Conservation (phyloP, 2,113 vertebrate genomes). For the Platichthys flesus region DNA sequence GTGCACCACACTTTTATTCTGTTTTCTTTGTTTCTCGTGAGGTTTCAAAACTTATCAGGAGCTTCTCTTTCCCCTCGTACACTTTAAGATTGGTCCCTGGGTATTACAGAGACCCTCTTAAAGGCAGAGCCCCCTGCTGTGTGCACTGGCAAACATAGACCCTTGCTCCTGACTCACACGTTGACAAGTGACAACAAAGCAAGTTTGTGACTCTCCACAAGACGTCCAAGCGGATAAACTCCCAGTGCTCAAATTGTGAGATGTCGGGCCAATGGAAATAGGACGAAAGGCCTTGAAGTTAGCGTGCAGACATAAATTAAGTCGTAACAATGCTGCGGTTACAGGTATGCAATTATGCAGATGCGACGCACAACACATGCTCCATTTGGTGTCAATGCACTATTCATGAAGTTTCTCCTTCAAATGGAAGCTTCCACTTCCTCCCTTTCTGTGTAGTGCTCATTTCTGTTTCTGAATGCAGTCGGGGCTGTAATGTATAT, state of each 20-base stretch:
- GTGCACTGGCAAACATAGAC: constrained; percentile 11
- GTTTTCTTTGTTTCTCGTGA: constrained; percentile 15
- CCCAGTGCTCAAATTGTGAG: constrained; percentile 28
- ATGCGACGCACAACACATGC: constrained; percentile 15
- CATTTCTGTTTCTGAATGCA: constrained; percentile 14
- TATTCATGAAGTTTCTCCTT: constrained; percentile 44
- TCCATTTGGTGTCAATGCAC: constrained; percentile 41
- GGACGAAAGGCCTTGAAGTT: constrained; percentile 2
- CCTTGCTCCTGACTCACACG: constrained; percentile 18
- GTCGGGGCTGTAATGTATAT: constrained; percentile 23
- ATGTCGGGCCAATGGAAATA: constrained; percentile 27
- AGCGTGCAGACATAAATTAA: constrained; percentile 17
- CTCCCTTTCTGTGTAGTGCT: not conserved
- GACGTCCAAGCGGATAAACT: constrained; percentile 18
- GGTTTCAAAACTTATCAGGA: constrained; percentile 14
- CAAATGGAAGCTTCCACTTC: not conserved
- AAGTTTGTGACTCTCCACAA: constrained; percentile 20
- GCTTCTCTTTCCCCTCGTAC: not conserved
- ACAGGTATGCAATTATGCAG: constrained; percentile 41
- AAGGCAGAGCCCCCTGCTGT: constrained; percentile 40
- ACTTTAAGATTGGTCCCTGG: constrained; percentile 24
- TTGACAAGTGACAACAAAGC: constrained; percentile 3
- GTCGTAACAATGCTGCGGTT: constrained; percentile 2
- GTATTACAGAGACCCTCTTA: constrained; percentile 7
- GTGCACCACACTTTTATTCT: constrained; percentile 17